Conservation (phyloP, 2,797 vertebrate genomes). For the Falco columbarius region DNA sequence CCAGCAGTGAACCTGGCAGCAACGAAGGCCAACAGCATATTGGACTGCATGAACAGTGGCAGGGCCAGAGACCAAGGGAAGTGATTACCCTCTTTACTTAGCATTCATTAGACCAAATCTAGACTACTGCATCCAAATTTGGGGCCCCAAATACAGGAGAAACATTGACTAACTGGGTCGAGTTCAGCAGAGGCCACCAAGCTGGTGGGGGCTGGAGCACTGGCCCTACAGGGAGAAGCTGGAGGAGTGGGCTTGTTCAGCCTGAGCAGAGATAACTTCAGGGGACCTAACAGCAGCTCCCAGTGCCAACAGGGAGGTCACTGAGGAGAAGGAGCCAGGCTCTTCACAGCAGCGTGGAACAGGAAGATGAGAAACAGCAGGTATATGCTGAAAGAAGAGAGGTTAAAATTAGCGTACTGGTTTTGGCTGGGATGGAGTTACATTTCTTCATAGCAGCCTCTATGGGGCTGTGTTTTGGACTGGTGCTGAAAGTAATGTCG, state of each 20-base stretch:
- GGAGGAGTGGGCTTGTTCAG: not conserved
- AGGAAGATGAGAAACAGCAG: not conserved
- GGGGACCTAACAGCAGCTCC: not conserved
- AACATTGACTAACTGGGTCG: not conserved
- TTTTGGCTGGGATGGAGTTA: not conserved
- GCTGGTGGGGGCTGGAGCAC: not conserved
- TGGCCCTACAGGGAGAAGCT: not conserved
- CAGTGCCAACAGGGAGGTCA: too few species aligned
- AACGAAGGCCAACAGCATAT: fast-evolving
- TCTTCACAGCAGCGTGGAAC: not conserved
- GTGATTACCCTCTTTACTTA: not conserved
- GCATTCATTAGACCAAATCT: not conserved
- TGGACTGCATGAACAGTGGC: not conserved
- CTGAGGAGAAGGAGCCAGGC: fast-evolving
- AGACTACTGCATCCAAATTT: not conserved
- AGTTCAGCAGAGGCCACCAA: not conserved
- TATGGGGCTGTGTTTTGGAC: not conserved
- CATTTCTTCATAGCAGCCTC: not conserved
- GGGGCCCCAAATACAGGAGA: not conserved
- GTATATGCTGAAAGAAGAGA: not conserved
- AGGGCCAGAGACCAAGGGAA: not conserved
- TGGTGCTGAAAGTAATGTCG: not conserved
- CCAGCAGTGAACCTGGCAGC: not conserved
- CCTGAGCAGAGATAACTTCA: not conserved
- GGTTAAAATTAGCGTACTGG: not conserved